These are phyloP conservation scores for Lates calcarifer DNA, from an alignment of 2,113 vertebrate species.

Conservation along the genomic window DNA sequence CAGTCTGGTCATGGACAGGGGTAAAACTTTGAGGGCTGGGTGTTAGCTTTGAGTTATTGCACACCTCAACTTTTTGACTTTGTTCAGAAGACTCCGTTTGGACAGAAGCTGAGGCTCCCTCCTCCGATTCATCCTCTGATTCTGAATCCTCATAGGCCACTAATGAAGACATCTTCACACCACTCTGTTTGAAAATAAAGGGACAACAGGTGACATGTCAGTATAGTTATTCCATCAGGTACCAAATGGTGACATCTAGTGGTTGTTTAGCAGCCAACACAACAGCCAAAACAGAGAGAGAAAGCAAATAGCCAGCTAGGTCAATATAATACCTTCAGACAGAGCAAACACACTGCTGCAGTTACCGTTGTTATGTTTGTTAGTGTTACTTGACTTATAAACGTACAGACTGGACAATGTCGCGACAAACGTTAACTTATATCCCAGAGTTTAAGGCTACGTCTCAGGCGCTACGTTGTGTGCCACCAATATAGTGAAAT, in stretches of 20 bases:
- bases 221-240: neutral
- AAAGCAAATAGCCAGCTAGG: neutral
- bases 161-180: constrained; percentile 87
- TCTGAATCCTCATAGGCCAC: constrained; percentile 96
- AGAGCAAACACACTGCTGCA: neutral
- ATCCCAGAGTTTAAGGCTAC: neutral
- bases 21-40: neutral
- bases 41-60: neutral
- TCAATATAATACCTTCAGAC: neutral
- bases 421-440: neutral
- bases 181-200: constrained; percentile 27
- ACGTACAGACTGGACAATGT: neutral
- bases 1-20: neutral
- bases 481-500: constrained; percentile 3
- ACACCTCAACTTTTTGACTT: constrained; percentile 8
- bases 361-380: neutral
- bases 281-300: too few species aligned
- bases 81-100: constrained; percentile 16
- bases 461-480: too few species aligned
- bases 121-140: constrained; percentile 82
- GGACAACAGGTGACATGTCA: constrained; percentile 1
- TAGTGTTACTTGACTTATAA: neutral
- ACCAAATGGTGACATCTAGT: constrained; percentile 60
- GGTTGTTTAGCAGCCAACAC: constrained; percentile 14
- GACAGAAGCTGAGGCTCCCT: neutral